These are phyloP conservation scores for Tarsius wallacei DNA, from an alignment of 2,797 vertebrate genomes.

Conservation along the genomic window DNA sequence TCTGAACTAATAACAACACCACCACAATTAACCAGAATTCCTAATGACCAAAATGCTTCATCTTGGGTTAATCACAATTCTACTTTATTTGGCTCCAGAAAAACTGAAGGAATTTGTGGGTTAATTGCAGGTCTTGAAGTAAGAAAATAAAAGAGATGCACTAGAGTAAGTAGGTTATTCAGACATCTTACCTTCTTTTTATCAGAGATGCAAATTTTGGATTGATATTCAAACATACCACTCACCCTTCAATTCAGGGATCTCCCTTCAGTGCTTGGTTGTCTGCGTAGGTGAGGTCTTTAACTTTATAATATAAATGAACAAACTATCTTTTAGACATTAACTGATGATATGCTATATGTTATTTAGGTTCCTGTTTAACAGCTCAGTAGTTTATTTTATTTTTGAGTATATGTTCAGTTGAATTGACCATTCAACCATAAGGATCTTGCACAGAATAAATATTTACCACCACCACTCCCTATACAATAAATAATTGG, in stretches of 20 bases:
- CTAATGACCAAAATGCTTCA: background rate
- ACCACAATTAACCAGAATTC: constrained; percentile 5
- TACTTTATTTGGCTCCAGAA: background rate
- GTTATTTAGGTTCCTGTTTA: background rate
- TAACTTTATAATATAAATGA: constrained; percentile 15
- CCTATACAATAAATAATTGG: background rate
- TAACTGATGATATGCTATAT: background rate
- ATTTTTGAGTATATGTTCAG: background rate
- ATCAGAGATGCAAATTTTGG: background rate
- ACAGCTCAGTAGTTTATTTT: constrained; percentile 25
- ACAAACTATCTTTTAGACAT: constrained; percentile 2
- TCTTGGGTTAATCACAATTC: constrained; percentile 11
- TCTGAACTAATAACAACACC: background rate
- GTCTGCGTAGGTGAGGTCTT: background rate
- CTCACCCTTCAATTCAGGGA: background rate
- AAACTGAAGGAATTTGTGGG: background rate
- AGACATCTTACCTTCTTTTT: background rate
- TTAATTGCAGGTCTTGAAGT: background rate
- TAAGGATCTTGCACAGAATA: background rate
- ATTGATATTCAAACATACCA: background rate
- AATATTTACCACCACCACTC: background rate
- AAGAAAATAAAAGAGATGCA: background rate
- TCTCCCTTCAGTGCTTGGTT: background rate
- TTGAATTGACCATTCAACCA: background rate
- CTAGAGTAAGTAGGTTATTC: background rate